Evolutionary conservation across 2,113 vertebrate species (phyloP), one percentile per base, ranked within the genome.

Genomic region (Grus americana): DNA sequence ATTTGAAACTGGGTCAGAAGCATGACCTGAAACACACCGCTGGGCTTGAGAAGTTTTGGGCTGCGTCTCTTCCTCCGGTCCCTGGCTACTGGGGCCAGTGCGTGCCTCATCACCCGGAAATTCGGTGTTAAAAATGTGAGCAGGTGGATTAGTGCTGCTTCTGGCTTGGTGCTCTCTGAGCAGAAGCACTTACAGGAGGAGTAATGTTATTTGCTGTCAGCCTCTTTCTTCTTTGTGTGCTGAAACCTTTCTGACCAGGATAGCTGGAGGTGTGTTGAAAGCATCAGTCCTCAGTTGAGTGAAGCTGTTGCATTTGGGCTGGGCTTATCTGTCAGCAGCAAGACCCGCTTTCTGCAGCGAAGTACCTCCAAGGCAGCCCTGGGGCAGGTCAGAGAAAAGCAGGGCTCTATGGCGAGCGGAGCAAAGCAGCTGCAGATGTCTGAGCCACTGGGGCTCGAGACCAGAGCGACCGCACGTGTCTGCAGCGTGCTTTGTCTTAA

Each of bases 1-100:
- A 11, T 92, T 36, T 92, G 65, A 86, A 96, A 95, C 23, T 88
- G 18, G 95, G 95, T 88, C 92, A 93, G 84, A 32, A 74, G 78
- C 22, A 0, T 20, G 75, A 58, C 88, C 95, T 20, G 36, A 54
- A 27, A 23, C 46, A 12, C 82, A 6, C 15, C 0, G 0, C 18
- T 5, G 49, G 49, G 58, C 76, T 30, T 0, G 15, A 26, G 55
- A 10, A 12, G 12, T 6, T 54, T 16, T n/a, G 29, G 40, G 54
- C 65, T 93, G 34, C 0, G 11, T 36, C 0, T 13, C 58, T 91
- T 86, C 79, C 55, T 84, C 52, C 3, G 0, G 1, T 23, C 15
- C 24, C 29, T 40, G 79, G 36, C 76, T 66, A 24, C 63, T 30
- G 59, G 58, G 50, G 10, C 14, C n/a, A 0, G 1, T 7, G 19